Conservation (phyloP, 2,113 vertebrate species). For the Zeus faber region DNA sequence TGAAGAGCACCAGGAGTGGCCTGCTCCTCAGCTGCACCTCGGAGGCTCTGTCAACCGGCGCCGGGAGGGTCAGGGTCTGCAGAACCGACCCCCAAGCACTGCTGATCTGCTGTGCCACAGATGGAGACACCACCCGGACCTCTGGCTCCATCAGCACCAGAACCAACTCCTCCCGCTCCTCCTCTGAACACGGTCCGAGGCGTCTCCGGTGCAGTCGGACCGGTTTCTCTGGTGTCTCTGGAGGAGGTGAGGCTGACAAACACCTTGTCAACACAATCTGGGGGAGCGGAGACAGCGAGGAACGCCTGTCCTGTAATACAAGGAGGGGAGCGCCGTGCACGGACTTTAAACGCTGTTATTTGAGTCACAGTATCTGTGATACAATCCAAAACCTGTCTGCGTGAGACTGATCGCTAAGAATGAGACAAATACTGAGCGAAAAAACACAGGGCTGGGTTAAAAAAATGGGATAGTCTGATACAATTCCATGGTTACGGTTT, state of each 20-base stretch:
- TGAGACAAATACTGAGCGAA: too few relatives aligned
- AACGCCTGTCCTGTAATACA: constrained; percentile 60
- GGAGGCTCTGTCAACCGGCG: constrained; percentile 17
- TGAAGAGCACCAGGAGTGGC: constrained; percentile 40
- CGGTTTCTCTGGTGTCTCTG: constrained; percentile 55
- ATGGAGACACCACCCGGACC: constrained; percentile 42
- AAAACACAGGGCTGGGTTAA: too few relatives aligned
- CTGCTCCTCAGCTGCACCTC: constrained; percentile 18
- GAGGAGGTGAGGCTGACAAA: constrained; percentile 60
- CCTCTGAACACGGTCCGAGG: constrained; percentile 20
- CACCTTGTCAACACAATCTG: constrained; percentile 83
- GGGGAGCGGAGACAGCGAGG: constrained; percentile 68
- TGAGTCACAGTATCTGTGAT: too few relatives aligned
- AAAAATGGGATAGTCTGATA: too few relatives aligned
- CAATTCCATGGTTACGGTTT: too few relatives aligned
- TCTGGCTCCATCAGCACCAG: constrained; percentile 46
- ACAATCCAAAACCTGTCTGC: too few relatives aligned
- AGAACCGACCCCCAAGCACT: constrained; percentile 19
- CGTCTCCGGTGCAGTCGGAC: constrained; percentile 12
- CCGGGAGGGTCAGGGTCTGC: constrained; percentile 42
- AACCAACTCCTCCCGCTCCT: constrained; percentile 24
- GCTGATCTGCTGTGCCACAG: constrained; percentile 11
- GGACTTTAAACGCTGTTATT: neutral
- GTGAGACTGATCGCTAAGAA: too few relatives aligned
- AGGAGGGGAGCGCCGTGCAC: constrained; percentile 35